Base-by-base conservation (phyloP, 2,888 invertebrate genomes). In the Lottia scabra region DNA sequence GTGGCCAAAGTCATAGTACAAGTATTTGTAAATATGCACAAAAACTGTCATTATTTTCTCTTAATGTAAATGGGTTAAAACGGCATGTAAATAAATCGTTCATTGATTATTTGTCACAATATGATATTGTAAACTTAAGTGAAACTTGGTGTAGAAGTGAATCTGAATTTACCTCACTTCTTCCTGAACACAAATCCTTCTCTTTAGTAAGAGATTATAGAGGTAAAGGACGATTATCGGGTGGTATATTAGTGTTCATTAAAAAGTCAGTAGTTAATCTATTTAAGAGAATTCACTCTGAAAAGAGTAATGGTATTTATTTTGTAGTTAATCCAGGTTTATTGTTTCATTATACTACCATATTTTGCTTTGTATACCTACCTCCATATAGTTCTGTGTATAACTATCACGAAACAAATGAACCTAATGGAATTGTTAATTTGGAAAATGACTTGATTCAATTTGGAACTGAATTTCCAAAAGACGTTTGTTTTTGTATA, bases 61-160 rank as follows among this genome's bases (percentile, higher is more conserved):
- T 56, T 56, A 56, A 56, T 56, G 23, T 23, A 38, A 56, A 56
- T 56, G 48, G 15, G n/a, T 56, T 56, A 56, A 56, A 56, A 56
- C n/a, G 48, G 16, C 56, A 56, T 56, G 56, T 56, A 6, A 56
- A 12, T 19, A 23, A 56, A 56, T 12, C 1, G 23, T 56, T 23
- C 15, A 23, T 56, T 56, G 56, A 56, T 56, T 23, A 56, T 56
- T 56, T 56, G 23, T 56, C 23, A 23, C 56, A 56, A 56, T 56
- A 56, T 56, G 56, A 56, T 23, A 19, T 19, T 56, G 56, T 56
- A 15, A 56, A 56, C 19, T 19, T 56, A 56, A 56, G 56, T 56
- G 6, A 56, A 19, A 56, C 56, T n/a, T 56, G 56, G 56, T 56
- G 56, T 56, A 56, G 23, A 56, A 16, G 19, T 19, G n/a, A 16